Evolutionary conservation across 2,797 vertebrate species (phyloP), one percentile per base, ranked within the genome.

Genomic region (Pseudomugil gertrudae): DNA sequence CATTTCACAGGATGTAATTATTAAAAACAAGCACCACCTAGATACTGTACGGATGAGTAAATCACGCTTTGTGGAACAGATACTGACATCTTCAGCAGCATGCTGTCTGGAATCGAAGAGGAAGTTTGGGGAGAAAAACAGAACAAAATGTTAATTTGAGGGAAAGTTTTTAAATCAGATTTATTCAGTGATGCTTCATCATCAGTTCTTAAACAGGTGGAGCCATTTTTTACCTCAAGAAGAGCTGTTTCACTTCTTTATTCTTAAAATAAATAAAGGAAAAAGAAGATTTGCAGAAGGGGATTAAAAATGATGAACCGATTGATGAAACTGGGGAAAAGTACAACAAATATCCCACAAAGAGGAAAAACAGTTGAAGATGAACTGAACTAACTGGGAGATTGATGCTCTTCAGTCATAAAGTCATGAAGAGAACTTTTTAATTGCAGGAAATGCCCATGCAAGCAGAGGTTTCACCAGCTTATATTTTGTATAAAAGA

Each of bases 61-160:
- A 80, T 72, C n/a, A 32, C 2, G 38, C 56, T 72, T 80, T 80
- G 81, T 79, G 77, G 83, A 88, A 90, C 80, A 79, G 80, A 86
- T 87, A 82, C 84, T 66, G 53, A 8, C 6, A 0, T 23, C 17
- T 14, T 40, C 14, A 40, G 6, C 0, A 6, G 4, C 2, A 10
- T 23, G 1, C 19, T 63, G 47, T 15, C 4, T 21, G 23, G 9
- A 17, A 63, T 35, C 17, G 27, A 53, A 63, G 52, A 69, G 58
- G 85, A 87, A 83, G 79, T 79, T 45, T n/a, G n/a, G n/a, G 21
- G n/a, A 53, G 26, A 35, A 81, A 83, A 79, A 69, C 60, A 75
- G 83, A 87, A 84, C 73, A 71, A 80, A 73, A 65, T 59, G 66
- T 69, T 40, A 3, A 66, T 79, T 38, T 32, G n/a, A 14, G 57